Evolutionary conservation across 2,797 vertebrate species (phyloP), one percentile per base, ranked within the genome.

Genomic region (Adrianichthys oophorus): DNA sequence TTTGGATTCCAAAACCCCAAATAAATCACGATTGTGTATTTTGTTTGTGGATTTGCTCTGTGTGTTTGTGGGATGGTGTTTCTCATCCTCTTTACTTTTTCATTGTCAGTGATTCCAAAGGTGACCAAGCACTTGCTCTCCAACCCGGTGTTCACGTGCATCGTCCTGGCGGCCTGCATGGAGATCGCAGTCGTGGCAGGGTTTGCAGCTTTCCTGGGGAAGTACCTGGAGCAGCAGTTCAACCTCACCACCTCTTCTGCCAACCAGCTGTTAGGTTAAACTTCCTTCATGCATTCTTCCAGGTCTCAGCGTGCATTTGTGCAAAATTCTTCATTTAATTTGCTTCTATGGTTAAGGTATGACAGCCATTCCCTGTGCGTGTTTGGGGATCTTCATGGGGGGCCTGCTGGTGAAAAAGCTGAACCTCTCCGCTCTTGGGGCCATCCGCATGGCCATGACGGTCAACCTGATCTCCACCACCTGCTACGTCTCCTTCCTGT

Each of bases 221-320:
- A 99, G 74, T 99, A 99, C 87, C 86, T 99, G 56, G 98, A 99
- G 87, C 97, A 99, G 91, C 98, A 99, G 85, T 99, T 99, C 79
- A 98, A 97, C 89, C 94, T 99, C 84, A 99, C 96, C 85, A 98
- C 98, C 59, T 93, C 95, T 1, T 98, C 96, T 13, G 98, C 98
- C 42, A 99, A 98, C 89, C 97, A 99, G 89, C 93, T 99, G 49
- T 80, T 99, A 56, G 98, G 98, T 99, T 72, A 32, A 19, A 44
- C 26, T 1, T 8, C 5, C 0, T 57, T 21, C 32, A 8, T 4
- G 16, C 15, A 42, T 3, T 0, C 23, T 17, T 23, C 15, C 37
- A 21, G 7, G 7, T n/a, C 17, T 41, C 15, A 40, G 4, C 13
- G 37, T n/a, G 4, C 46, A 3, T 4, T 56, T 24, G 50, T 5